phyloP scores from a whole-genome alignment of 1,140 invertebrate genomes.

The Drosophila micromelanica region DNA sequence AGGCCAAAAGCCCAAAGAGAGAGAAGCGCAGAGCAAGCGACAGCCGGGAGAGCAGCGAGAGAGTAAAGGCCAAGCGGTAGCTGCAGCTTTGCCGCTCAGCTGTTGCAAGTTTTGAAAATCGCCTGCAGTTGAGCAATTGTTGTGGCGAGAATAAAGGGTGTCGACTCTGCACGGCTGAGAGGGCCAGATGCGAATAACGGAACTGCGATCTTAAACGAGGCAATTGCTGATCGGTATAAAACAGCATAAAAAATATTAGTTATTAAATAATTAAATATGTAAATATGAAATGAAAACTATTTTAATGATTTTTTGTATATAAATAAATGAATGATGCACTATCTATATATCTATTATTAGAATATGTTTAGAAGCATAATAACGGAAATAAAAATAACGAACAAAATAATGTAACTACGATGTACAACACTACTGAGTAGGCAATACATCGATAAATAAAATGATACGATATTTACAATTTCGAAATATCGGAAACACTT shows the following conservation, averaged over 20 bases:
- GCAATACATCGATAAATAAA: conserved; percentile 4
- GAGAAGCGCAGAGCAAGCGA: background rate
- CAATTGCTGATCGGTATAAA: too few species aligned
- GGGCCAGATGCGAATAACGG: background rate
- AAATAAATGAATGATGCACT: too few species aligned
- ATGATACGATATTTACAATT: background rate
- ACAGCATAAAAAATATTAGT: too few species aligned
- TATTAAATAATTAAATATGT: too few species aligned
- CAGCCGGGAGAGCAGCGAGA: conserved; percentile 6
- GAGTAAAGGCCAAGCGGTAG: background rate
- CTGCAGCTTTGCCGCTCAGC: conserved; percentile 25
- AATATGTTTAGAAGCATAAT: too few species aligned
- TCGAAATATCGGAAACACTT: background rate
- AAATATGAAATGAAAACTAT: too few species aligned
- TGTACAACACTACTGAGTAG: background rate
- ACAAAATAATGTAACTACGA: background rate
- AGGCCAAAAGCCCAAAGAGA: conserved; percentile 19
- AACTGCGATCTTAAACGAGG: too few species aligned
- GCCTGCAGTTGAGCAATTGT: conserved; percentile 10
- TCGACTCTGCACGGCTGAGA: background rate
- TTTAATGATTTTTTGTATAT: too few species aligned
- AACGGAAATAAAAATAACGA: too few species aligned
- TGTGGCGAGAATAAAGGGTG: conserved; percentile 23
- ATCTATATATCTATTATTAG: too few species aligned
- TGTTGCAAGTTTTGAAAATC: conserved; percentile 26